Base-by-base conservation (phyloP, 2,797 vertebrate species). In the Microctenopoma stevenorrisi region DNA sequence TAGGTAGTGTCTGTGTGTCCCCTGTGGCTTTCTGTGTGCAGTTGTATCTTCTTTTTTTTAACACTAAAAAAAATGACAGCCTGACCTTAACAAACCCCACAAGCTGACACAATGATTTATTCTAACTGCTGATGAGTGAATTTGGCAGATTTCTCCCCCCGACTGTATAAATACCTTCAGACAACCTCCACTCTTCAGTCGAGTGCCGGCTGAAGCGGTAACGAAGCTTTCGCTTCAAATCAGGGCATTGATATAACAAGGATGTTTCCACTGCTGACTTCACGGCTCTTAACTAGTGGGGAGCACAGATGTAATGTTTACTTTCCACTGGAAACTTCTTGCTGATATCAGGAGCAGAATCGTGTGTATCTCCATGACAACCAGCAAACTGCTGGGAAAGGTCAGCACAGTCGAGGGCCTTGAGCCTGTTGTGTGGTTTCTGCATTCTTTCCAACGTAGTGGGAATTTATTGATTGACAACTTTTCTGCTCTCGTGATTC, bases 71-170 rank as follows among this genome's bases (percentile, higher is more conserved):
- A 49, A 75, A 70, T 48, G 74, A 85, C 77, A 82, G 67, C 35
- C 42, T 67, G 83, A 84, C 80, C 77, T 82, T 67, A 81, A 26
- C 69, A 50, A 74, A 78, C 68, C 60, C 68, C 26, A 75, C 66
- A 15, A 71, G 77, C 82, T 83, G 88, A 84, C 85, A 86, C 38
- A 46, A 73, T 62, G 87, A 86, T 79, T 88, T 70, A 63, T 52
- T 47, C 64, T 15, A 1, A 37, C 56, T 57, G 68, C 61, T 33
- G 64, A 71, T 69, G 66, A 86, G 71, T 63, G 67, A 59, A 78
- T 87, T 82, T 81, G 86, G 78, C 83, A 86, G 62, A 68, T 54
- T 26, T 47, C 15, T 15, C 37, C 4, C 16, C 73, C 37, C 22
- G 44, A 78, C 74, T 74, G 80, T 76, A 55, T 72, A 81, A 85